phyloP scores from a whole-genome alignment of 2,113 vertebrate species.

The Bagarius yarrelli region DNA sequence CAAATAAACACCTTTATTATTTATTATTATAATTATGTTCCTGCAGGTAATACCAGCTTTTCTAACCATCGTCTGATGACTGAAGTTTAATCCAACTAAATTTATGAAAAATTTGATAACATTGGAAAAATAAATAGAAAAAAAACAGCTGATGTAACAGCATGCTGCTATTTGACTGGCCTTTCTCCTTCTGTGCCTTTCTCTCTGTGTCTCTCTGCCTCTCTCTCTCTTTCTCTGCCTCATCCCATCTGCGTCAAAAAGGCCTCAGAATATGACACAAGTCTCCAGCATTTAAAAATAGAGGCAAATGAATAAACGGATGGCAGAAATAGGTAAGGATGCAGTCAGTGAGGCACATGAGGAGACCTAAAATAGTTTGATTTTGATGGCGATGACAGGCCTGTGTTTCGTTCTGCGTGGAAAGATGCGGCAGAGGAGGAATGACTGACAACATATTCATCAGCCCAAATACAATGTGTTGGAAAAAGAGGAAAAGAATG shows the following conservation, averaged over 20 bases:
- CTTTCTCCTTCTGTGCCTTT: conserved; percentile 14
- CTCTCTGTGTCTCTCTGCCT: conserved; percentile 27
- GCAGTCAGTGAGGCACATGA: conserved; percentile 23
- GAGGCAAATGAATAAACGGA: conserved; percentile 43
- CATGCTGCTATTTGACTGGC: conserved; percentile 2
- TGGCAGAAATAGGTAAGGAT: conserved; percentile 41
- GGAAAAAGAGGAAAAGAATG: not conserved
- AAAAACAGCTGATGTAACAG: not conserved
- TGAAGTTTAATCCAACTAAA: not conserved
- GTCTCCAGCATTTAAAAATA: conserved; percentile 51
- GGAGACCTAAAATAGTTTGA: conserved; percentile 39
- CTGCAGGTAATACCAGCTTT: not conserved
- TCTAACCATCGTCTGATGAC: not conserved
- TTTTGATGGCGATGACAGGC: conserved; percentile 37
- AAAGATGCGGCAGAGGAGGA: conserved; percentile 18
- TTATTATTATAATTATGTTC: not conserved
- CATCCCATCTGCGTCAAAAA: conserved; percentile 36
- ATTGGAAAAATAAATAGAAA: not conserved
- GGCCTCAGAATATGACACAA: conserved; percentile 44
- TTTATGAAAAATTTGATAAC: no score
- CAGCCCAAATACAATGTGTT: conserved; percentile 29
- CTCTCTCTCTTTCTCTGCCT: conserved; percentile 26
- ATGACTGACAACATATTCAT: conserved; percentile 35
- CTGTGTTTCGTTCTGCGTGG: conserved; percentile 17
- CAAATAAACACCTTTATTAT: no score